Percentiles rank a stretch among this genome's conserved stretches.
phyloP scores from a whole-genome alignment of 2,113 vertebrate genomes.

The Rhipidura dahli region DNA sequence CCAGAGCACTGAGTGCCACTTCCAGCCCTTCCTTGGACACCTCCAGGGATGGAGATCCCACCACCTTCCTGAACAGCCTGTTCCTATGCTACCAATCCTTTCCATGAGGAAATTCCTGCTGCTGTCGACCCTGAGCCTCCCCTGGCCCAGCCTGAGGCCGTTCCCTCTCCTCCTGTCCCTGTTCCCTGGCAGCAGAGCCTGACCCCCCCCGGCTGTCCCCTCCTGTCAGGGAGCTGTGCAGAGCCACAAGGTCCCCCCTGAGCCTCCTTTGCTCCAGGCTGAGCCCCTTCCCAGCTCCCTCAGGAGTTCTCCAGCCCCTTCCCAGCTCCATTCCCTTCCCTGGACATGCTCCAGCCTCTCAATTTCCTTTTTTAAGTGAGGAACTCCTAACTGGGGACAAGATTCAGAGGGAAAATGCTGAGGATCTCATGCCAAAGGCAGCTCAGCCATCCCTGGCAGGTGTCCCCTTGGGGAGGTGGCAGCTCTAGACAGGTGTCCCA shows the following conservation, averaged over 20 bases:
- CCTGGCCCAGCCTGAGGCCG: background rate
- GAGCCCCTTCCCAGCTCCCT: background rate
- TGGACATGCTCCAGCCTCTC: fast-evolving
- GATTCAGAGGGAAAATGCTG: background rate
- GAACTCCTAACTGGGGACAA: background rate
- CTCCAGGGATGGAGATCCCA: background rate
- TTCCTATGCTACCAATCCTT: background rate
- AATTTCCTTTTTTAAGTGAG: background rate
- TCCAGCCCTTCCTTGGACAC: background rate
- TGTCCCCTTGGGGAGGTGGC: background rate
- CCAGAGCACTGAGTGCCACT: fast-evolving
- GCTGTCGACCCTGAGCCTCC: fast-evolving
- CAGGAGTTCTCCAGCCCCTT: background rate
- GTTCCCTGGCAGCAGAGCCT: background rate
- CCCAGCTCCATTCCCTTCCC: fast-evolving
- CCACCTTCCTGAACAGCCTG: background rate
- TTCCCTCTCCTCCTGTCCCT: background rate
- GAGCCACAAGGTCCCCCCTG: background rate
- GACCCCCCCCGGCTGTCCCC: background rate
- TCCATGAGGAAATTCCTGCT: fast-evolving
- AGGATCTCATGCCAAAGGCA: background rate
- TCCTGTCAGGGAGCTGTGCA: background rate
- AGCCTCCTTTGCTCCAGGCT: background rate
- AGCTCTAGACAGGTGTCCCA: background rate
- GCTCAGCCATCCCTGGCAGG: background rate